These are phyloP conservation scores for Cynodonichthys magdalenae DNA, from an alignment of 2,797 vertebrate species.

Conservation along the genomic window DNA sequence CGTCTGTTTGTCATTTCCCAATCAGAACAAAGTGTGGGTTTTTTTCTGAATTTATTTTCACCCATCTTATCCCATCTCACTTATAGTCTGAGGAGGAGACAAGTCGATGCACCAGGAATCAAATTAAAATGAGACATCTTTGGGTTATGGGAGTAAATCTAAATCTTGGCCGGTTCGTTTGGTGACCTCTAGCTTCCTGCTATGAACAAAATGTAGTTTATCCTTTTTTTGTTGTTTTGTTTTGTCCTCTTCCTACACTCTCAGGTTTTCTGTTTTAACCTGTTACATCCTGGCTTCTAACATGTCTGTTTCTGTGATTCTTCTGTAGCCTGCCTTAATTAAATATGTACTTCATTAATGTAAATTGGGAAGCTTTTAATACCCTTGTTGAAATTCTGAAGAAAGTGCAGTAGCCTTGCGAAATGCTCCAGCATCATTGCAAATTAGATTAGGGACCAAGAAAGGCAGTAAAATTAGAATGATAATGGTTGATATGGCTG, in stretches of 20 bases:
- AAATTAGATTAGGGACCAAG: conserved; percentile 99
- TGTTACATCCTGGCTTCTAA: conserved; percentile 38
- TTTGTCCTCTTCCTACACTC: neutral
- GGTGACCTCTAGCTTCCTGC: neutral
- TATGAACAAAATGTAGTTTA: neutral
- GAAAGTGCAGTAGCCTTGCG: conserved; percentile 95
- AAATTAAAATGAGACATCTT: conserved; percentile 1
- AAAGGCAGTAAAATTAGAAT: conserved; percentile 99
- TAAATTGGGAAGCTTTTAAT: conserved; percentile 98
- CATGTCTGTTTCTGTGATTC: conserved; percentile 79
- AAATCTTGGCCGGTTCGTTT: neutral
- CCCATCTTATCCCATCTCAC: neutral
- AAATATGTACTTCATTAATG: conserved; percentile 99
- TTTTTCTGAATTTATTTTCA: neutral
- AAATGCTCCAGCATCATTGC: conserved; percentile 98
- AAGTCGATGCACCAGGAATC: neutral
- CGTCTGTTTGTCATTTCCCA: neutral
- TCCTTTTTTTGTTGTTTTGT: neutral
- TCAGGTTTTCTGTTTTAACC: conserved; percentile 5
- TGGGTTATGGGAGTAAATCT: neutral
- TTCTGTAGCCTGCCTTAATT: conserved; percentile 88
- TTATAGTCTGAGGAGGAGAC: neutral
- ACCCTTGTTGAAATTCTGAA: conserved; percentile 99
- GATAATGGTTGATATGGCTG: conserved; percentile 99
- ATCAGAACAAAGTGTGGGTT: neutral